These are phyloP conservation scores for Philotrypesis tridentata DNA, from an alignment of 1,140 invertebrate species.

Conservation along the genomic window DNA sequence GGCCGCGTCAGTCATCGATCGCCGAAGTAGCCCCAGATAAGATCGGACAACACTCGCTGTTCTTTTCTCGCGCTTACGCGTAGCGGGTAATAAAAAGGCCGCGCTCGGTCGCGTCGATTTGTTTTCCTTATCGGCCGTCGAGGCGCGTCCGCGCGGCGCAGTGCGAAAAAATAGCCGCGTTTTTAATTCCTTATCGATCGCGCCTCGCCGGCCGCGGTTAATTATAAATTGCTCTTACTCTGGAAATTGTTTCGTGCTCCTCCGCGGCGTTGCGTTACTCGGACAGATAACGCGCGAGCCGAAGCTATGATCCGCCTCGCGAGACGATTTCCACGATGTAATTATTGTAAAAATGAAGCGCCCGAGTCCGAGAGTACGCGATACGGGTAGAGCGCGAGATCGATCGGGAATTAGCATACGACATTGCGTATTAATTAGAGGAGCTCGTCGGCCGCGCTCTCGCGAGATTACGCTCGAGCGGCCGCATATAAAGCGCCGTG, in stretches of 20 bases:
- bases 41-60: neutral
- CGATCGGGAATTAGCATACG: conserved; percentile 2
- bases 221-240: neutral
- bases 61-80: no score
- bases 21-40: neutral
- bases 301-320: no score
- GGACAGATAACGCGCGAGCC: neutral
- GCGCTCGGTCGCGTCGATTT: neutral
- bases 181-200: conserved; percentile 20
- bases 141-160: neutral
- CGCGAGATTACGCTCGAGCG: neutral
- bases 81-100: no score
- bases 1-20: neutral
- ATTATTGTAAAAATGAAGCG: no score
- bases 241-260: neutral
- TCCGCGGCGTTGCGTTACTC: no score
- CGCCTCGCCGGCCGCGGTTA: neutral
- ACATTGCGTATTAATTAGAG: conserved; percentile 7
- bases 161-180: neutral
- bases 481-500: neutral
- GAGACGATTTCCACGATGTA: no score
- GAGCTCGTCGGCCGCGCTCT: no score
- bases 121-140: neutral
- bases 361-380: no score
- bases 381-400: no score